These are phyloP conservation scores for Propsilocerus akamusi DNA, from an alignment of 1,140 invertebrate genomes.

Conservation along the genomic window DNA sequence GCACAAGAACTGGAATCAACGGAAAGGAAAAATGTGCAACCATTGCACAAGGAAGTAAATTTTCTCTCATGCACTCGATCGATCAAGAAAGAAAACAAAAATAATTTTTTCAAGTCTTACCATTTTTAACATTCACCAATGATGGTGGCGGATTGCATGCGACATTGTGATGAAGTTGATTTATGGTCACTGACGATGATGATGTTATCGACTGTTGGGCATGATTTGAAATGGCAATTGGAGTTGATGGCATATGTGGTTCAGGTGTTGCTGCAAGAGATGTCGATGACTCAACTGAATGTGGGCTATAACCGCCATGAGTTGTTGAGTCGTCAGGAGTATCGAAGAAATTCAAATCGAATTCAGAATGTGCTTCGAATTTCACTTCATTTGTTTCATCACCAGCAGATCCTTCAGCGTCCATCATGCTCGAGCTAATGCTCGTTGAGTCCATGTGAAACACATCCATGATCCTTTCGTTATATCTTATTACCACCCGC, in stretches of 20 bases:
- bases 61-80: too few relatives aligned
- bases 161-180: neutral
- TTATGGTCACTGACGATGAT: too few relatives aligned
- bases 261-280: slow-evolving; percentile 33
- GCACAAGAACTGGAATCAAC: too few relatives aligned
- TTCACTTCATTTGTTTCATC: slow-evolving; percentile 43
- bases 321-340: slow-evolving; percentile 41
- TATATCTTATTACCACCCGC: too few relatives aligned
- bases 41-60: too few relatives aligned
- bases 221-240: neutral
- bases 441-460: neutral
- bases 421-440: neutral
- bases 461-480: neutral
- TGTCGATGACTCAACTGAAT: slow-evolving; percentile 36
- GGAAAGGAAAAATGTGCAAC: too few relatives aligned
- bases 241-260: too few relatives aligned
- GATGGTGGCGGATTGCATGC: neutral
- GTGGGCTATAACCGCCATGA: slow-evolving; percentile 40
- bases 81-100: too few relatives aligned
- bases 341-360: slow-evolving; percentile 62
- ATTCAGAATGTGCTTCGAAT: slow-evolving; percentile 54
- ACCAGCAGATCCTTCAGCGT: slow-evolving; percentile 14
- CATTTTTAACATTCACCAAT: neutral
- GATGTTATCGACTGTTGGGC: neutral
- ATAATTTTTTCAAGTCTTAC: too few relatives aligned